Percentiles rank a stretch among this genome's conserved stretches.
These are phyloP conservation scores for Piaya cayana DNA, from an alignment of 2,113 vertebrate species.

Conservation along the genomic window DNA sequence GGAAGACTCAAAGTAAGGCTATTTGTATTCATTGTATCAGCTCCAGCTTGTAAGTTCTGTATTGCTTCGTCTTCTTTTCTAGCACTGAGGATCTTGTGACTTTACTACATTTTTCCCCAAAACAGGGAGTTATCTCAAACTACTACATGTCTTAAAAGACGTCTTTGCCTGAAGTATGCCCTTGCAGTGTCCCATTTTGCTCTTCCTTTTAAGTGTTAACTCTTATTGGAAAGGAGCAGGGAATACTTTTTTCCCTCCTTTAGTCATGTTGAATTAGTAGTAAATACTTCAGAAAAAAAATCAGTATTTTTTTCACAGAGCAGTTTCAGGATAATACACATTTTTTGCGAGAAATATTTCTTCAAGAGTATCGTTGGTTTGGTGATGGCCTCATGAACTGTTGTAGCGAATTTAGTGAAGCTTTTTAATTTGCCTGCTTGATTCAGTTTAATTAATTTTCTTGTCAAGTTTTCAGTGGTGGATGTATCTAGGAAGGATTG, in stretches of 20 bases:
- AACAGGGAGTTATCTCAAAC: background rate
- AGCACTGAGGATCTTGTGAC: background rate
- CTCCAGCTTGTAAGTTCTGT: background rate
- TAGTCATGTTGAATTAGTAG: background rate
- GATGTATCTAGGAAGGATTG: background rate
- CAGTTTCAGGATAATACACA: background rate
- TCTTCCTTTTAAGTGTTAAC: background rate
- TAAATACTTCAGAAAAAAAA: background rate
- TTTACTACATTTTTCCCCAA: background rate
- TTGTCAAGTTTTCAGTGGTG: background rate
- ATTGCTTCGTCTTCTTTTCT: background rate
- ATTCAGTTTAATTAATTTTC: slow-evolving; percentile 30
- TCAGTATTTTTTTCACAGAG: background rate
- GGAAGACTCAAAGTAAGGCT: background rate
- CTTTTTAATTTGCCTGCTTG: background rate
- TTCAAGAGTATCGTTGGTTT: slow-evolving; percentile 5
- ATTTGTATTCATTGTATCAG: background rate
- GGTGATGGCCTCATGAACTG: background rate
- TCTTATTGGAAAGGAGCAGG: background rate
- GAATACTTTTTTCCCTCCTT: background rate
- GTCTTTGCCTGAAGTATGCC: background rate
- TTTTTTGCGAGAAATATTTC: slow-evolving; percentile 7
- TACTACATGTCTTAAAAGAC: background rate
- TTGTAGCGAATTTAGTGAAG: background rate
- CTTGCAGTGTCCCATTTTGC: background rate